These are phyloP conservation scores for Standfussiana lucernea DNA, from an alignment of 2,888 invertebrate genomes.

Conservation along the genomic window DNA sequence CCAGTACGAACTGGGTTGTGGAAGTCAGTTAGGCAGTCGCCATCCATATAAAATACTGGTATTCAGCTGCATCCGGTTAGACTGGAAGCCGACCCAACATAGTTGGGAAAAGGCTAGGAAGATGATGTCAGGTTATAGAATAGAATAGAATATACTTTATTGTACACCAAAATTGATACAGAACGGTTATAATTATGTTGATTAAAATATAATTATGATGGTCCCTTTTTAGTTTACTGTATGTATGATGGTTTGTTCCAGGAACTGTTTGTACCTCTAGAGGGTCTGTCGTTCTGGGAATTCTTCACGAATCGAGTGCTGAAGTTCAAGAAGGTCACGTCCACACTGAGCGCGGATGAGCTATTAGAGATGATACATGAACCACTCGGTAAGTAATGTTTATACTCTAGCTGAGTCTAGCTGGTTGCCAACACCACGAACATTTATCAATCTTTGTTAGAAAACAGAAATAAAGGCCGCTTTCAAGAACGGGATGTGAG, in stretches of 20 bases:
- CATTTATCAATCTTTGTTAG: neutral
- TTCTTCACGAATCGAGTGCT: slow-evolving; percentile 92
- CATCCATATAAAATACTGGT: too few species aligned
- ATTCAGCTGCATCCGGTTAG: too few species aligned
- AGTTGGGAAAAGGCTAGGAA: too few species aligned
- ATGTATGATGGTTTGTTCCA: slow-evolving; percentile 73
- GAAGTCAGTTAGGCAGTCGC: too few species aligned
- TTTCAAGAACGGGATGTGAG: neutral
- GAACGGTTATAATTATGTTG: too few species aligned
- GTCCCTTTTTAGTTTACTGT: neutral
- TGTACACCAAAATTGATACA: too few species aligned
- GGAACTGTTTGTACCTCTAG: slow-evolving; percentile 92
- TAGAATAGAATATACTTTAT: too few species aligned
- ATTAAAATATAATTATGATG: too few species aligned
- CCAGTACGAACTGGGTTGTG: too few species aligned
- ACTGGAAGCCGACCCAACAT: too few species aligned
- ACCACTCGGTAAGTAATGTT: slow-evolving; percentile 87
- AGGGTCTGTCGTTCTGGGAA: slow-evolving; percentile 93
- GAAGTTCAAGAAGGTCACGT: slow-evolving; percentile 92
- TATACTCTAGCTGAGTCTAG: neutral
- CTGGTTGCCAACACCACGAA: too few species aligned
- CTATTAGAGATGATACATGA: slow-evolving; percentile 92
- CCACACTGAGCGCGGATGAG: slow-evolving; percentile 91
- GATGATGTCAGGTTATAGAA: too few species aligned
- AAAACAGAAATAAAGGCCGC: neutral